These are phyloP conservation scores for Podarcis lilfordi DNA, from an alignment of 2,797 vertebrate species.

Conservation along the genomic window DNA sequence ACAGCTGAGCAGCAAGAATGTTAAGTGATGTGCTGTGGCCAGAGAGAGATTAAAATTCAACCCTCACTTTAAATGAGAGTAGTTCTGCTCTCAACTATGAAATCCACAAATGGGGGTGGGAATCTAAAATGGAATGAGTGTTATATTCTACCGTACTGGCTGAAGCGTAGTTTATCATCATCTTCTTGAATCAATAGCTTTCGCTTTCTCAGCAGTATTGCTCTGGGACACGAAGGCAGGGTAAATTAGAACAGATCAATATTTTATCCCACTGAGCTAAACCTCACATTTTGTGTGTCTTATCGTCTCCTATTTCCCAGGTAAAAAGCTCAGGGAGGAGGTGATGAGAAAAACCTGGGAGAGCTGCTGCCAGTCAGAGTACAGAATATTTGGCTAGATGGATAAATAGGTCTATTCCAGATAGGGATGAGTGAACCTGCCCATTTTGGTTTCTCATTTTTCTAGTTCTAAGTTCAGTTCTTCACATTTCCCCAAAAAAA, in stretches of 20 bases:
- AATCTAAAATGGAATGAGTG: background rate
- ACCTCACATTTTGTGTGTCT: background rate
- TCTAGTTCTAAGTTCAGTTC: no score
- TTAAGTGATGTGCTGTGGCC: background rate
- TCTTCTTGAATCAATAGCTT: constrained; percentile 3
- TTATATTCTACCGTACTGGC: background rate
- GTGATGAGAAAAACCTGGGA: background rate
- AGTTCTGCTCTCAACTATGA: background rate
- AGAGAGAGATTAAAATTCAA: constrained; percentile 14
- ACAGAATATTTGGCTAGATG: background rate
- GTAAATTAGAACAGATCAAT: constrained; percentile 13
- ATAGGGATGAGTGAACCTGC: no score
- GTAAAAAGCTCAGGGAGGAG: background rate
- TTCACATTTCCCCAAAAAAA: no score
- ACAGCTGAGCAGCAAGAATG: background rate
- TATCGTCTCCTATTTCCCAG: background rate
- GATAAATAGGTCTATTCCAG: no score
- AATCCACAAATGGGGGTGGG: background rate
- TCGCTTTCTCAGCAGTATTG: constrained; percentile 1
- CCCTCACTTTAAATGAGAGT: background rate
- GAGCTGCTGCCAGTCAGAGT: background rate
- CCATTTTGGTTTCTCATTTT: no score
- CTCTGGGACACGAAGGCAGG: background rate
- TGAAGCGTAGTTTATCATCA: constrained; percentile 3
- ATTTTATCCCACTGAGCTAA: background rate